Base-by-base conservation (phyloP, 2,113 vertebrate genomes). In the Perognathus longimembris region DNA sequence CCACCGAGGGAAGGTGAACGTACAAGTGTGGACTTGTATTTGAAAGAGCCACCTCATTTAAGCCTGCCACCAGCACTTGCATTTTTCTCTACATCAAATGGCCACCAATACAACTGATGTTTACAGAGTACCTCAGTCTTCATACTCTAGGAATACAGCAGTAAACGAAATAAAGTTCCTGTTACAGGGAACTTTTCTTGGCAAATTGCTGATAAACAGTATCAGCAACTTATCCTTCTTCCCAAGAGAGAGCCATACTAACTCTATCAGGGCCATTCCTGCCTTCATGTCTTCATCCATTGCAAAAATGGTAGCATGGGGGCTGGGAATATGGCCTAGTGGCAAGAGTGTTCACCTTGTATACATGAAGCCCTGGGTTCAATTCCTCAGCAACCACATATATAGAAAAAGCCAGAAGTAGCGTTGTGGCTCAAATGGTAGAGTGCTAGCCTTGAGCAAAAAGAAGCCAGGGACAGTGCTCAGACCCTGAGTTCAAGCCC, bases 81-180 rank as follows among this genome's bases (percentile, higher is more conserved):
- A 0, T 89, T 50, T 82, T 20, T 24, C 22, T 34, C 38, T 36
- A 70, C 74, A 67, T 69, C 21, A 22, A 59, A 22, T 76, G 34
- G 26, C n/a, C 2, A 81, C 93, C 42, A 66, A 63, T 83, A 92
- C 38, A 83, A 10, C 36, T 66, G 5, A 59, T 70, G 78, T n/a
- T 94, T 86, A 28, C 32, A 74, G 32, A 67, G 21, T 67, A 54
- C 30, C 42, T 85, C 40, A 63, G 8, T 77, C 42, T 83, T 93
- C 75, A 54, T 5, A 64, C 22, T 66, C 36, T 8, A 73, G 11
- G 24, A 69, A 36, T 77, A 59, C 1, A 14, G 4, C 79, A 83
- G 17, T 70, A 54, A 89, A 32, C 61, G 50, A 85, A 90, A 71
- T 21, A 84, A 74, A 89, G 22, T 88, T 71, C 71, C 38, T 94